Conservation (phyloP, 2,113 vertebrate species). For the Amphiprion ocellaris region DNA sequence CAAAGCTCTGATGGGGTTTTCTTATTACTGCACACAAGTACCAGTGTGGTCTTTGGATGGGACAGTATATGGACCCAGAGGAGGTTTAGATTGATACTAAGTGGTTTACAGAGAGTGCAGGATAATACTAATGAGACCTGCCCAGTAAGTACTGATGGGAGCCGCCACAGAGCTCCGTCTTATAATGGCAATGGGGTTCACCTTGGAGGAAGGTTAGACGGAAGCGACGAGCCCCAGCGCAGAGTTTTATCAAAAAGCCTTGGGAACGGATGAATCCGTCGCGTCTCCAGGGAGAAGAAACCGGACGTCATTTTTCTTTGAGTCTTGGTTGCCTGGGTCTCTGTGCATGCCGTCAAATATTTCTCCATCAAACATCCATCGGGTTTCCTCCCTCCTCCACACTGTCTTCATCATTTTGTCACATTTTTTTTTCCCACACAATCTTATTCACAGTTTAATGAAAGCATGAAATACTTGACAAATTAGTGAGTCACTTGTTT, state of each 20-base stretch:
- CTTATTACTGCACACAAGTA: constrained; percentile 30
- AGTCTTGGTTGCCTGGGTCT: constrained; percentile 7
- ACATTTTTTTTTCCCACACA: constrained; percentile 12
- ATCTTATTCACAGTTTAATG: neutral
- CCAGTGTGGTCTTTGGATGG: constrained; percentile 39
- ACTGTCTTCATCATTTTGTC: constrained; percentile 9
- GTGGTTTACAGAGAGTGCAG: constrained; percentile 56
- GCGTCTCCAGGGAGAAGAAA: neutral
- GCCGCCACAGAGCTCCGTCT: constrained; percentile 13
- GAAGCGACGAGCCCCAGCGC: constrained; percentile 7
- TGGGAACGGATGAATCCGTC: constrained; percentile 14
- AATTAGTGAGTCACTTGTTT: constrained; percentile 33
- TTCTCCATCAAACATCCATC: constrained; percentile 16
- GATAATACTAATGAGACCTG: constrained; percentile 46
- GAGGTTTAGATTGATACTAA: constrained; percentile 50
- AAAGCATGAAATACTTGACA: constrained; percentile 24
- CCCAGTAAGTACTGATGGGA: constrained; percentile 38
- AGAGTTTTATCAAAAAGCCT: constrained; percentile 26
- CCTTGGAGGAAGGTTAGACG: constrained; percentile 49
- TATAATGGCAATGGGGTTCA: constrained; percentile 16
- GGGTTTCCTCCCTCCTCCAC: neutral
- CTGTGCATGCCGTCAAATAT: neutral
- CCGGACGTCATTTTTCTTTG: neutral
- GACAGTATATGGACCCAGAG: constrained; percentile 11
- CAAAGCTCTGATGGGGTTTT: constrained; percentile 4